Conservation (phyloP, 1,140 invertebrate species). For the Limonius californicus region DNA sequence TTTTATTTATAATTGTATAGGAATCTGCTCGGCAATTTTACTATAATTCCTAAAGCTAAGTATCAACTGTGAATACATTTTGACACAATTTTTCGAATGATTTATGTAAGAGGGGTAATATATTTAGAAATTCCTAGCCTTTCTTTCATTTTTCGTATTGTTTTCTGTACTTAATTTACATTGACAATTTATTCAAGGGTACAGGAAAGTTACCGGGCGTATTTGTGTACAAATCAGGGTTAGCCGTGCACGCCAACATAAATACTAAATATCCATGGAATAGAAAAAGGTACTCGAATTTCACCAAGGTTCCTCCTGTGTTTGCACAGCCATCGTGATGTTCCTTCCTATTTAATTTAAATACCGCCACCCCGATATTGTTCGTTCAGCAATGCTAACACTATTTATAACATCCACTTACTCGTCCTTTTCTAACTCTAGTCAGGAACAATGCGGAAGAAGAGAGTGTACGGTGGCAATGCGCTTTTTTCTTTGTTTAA, state of each 20-base stretch:
- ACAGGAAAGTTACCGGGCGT: not conserved
- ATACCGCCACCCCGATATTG: not conserved
- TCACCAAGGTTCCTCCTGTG: not conserved
- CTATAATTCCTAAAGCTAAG: no score
- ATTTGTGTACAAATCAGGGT: not conserved
- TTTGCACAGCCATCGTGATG: not conserved
- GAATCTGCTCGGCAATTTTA: no score
- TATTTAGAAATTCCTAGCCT: no score
- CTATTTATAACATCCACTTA: not conserved
- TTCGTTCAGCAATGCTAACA: not conserved
- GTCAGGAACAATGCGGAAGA: no score
- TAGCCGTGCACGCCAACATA: not conserved
- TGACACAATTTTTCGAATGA: no score
- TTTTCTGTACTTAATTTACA: no score
- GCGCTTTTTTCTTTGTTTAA: not conserved
- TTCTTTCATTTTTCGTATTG: no score
- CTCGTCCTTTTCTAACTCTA: not conserved
- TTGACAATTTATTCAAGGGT: no score
- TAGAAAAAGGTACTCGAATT: not conserved
- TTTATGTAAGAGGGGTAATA: no score
- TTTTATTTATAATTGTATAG: no score
- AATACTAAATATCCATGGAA: not conserved
- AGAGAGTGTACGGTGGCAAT: no score
- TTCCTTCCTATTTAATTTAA: not conserved
- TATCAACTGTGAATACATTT: no score